Evolutionary conservation across 2,888 invertebrate genomes (phyloP), one percentile per base, ranked within the genome.

Genomic region (Pyrgus malvae): DNA sequence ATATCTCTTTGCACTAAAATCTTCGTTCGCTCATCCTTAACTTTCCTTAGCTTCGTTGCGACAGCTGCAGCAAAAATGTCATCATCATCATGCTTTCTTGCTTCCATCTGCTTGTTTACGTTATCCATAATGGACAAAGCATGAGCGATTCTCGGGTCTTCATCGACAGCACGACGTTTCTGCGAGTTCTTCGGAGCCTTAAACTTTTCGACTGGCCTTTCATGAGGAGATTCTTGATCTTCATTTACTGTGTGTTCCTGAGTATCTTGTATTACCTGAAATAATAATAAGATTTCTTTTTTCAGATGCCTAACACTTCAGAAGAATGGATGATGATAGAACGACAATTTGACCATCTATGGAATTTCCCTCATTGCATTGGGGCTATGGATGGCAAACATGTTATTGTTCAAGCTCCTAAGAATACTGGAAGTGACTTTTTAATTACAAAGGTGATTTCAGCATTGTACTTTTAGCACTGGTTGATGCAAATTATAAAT

Each of bases 41-140:
- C 61, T 63, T 62, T 62, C 50, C 60, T 59, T 63, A 60, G 57
- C 56, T 63, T 64, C 53, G 33, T 12, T 33, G 33, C 33, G 33
- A 33, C 33, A 6, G 33, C 33, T 33, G 33, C 33, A 33, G 33
- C 33, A 33, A 33, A 33, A 33, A 33, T 33, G 33, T 33, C 56
- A 3, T 64, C 60, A 40, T 62, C 61, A 61, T 62, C 61, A 57
- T 8, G 42, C 56, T 60, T 59, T 59, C 23, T 55, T 53, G 33
- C 33, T 62, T 62, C 57, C 55, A 63, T 60, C 49, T 60, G 59
- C 57, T 62, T 62, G 48, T 62, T 64, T 41, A 64, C 58, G 55
- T 59, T 62, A 60, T 64, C 12, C 62, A 62, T 62, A 60, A 60
- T 60, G 53, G 55, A 62, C 53, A 59, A 62, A 62, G 57, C 60